These are phyloP conservation scores for Malurus splendens DNA, from an alignment of 2,797 vertebrate genomes.

Conservation along the genomic window DNA sequence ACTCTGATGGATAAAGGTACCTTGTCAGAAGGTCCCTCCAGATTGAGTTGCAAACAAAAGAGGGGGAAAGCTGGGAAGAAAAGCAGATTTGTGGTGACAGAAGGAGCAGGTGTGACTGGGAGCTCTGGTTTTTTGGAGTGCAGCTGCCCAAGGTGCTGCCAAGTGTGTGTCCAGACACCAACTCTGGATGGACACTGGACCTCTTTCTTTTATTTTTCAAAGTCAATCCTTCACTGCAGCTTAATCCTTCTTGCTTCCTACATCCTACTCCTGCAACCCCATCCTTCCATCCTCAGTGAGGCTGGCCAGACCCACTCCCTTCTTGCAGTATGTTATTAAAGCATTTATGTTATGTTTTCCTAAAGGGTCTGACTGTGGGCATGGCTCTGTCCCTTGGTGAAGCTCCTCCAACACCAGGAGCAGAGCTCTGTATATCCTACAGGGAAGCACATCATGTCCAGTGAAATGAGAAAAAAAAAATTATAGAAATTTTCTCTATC, in stretches of 20 bases:
- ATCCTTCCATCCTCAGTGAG: neutral
- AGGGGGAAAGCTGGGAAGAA: neutral
- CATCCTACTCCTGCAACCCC: neutral
- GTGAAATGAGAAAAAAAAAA: neutral
- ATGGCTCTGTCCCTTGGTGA: neutral
- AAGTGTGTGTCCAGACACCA: neutral
- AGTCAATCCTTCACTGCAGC: neutral
- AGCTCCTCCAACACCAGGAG: neutral
- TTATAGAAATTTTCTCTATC: neutral
- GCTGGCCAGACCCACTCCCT: neutral
- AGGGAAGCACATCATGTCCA: neutral
- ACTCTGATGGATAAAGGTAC: neutral
- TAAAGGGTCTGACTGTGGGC: neutral
- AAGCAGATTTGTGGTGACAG: neutral
- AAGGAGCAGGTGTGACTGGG: neutral
- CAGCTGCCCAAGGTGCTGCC: neutral
- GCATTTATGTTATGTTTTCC: neutral
- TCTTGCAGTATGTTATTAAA: neutral
- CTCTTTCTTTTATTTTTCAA: neutral
- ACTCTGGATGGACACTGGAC: fast-evolving
- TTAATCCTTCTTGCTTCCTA: neutral
- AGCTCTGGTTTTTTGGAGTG: neutral
- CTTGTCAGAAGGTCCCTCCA: neutral
- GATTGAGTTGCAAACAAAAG: neutral
- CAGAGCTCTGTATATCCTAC: neutral